These are phyloP conservation scores for Ivindomyrus marchei DNA, from an alignment of 2,113 vertebrate genomes.

Conservation along the genomic window DNA sequence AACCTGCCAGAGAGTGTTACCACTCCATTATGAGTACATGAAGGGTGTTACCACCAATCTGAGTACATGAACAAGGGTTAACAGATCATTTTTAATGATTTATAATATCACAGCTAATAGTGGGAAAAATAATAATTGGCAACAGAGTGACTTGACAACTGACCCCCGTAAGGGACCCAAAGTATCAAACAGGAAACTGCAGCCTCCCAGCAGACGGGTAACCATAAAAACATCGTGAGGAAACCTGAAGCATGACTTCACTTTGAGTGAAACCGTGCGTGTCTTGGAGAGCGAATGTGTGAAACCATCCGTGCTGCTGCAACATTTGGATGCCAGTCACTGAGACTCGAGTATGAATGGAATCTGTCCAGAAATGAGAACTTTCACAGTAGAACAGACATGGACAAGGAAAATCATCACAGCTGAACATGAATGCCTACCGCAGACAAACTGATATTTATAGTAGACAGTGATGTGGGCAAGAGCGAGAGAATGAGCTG, in stretches of 20 bases:
- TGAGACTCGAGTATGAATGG: background rate
- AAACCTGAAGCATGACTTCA: background rate
- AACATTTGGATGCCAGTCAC: background rate
- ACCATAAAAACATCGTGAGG: background rate
- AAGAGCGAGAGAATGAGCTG: background rate
- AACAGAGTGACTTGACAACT: background rate
- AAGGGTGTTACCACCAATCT: background rate
- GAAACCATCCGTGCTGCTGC: background rate
- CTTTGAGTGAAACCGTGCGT: background rate
- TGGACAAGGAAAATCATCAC: background rate
- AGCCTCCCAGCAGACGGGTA: background rate
- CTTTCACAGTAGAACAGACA: background rate
- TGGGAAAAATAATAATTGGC: background rate
- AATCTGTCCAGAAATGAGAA: background rate
- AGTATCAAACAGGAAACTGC: background rate
- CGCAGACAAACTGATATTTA: background rate
- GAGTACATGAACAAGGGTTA: background rate
- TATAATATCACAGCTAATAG: background rate
- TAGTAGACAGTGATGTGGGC: background rate
- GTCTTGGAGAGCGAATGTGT: background rate
- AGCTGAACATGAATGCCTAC: background rate
- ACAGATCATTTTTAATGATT: background rate
- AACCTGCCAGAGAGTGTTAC: background rate
- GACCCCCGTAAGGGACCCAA: background rate
- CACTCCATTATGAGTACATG: background rate